A percentile compares a stretch with the other conserved stretches of the same genome.
Evolutionary conservation across 2,797 vertebrate genomes (phyloP).

Genomic region (Rhodeus uyekii): DNA sequence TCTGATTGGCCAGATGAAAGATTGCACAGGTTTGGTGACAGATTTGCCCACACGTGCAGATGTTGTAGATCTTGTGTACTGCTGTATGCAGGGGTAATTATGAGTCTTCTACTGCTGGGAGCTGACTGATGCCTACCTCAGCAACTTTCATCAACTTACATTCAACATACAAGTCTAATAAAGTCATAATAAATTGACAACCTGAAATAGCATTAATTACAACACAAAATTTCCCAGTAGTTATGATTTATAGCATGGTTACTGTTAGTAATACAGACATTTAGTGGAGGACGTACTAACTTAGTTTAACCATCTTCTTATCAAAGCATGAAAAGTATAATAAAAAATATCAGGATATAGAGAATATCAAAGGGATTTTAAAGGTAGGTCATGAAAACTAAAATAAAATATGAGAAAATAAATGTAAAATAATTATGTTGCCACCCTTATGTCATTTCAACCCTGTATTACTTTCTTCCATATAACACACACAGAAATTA

Average conservation of each 20-base stretch:
- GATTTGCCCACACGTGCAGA: conserved; percentile 53
- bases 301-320: not conserved
- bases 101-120: conserved; percentile 71
- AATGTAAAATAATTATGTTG: too few relatives aligned
- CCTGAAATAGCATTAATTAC: not conserved
- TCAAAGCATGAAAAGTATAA: not conserved
- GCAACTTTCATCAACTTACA: conserved; percentile 24
- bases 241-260: not conserved
- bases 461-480: too few relatives aligned
- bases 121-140: conserved; percentile 71
- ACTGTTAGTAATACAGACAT: not conserved
- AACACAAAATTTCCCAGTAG: not conserved
- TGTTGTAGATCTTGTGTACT: conserved; percentile 62
- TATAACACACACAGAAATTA: not conserved
- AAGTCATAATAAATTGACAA: too few relatives aligned
- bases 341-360: not conserved
- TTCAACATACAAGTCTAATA: conserved; percentile 34
- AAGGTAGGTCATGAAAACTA: not conserved
- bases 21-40: conserved; percentile 51
- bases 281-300: not conserved
- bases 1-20: conserved; percentile 58
- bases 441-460: too few relatives aligned
- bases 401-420: too few relatives aligned
- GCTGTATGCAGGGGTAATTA: conserved; percentile 72
- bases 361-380: not conserved